Percentiles rank a stretch among this genome's conserved stretches.
These are phyloP conservation scores for Drosophila koepferae DNA, from an alignment of 2,888 invertebrate species.

Conservation along the genomic window DNA sequence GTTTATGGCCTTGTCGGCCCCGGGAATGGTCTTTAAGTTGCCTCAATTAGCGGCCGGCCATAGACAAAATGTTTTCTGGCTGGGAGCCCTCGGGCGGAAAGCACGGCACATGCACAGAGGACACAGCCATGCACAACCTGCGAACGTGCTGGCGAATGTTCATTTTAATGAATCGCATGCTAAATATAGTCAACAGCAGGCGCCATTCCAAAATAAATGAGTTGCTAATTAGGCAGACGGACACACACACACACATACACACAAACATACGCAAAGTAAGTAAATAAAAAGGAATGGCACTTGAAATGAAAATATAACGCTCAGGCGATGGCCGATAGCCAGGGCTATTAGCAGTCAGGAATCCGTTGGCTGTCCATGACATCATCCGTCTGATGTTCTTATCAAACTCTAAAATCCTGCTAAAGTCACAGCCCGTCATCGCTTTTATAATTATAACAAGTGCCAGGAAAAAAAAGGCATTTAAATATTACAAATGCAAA, in stretches of 20 bases:
- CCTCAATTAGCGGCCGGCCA: slow-evolving; percentile 63
- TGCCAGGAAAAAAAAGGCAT: slow-evolving; percentile 16
- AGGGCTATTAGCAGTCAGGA: not conserved
- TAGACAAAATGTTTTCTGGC: slow-evolving; percentile 38
- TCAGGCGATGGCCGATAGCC: not conserved
- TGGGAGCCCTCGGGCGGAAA: slow-evolving; percentile 11
- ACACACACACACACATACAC: not conserved
- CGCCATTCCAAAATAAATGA: slow-evolving; percentile 30
- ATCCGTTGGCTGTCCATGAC: slow-evolving; percentile 44
- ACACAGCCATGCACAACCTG: slow-evolving; percentile 31
- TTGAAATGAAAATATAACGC: slow-evolving; percentile 7
- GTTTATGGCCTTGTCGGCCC: slow-evolving; percentile 20
- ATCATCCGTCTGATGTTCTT: slow-evolving; percentile 53
- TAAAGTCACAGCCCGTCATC: not conserved
- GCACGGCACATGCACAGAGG: slow-evolving; percentile 17
- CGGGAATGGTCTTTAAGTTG: slow-evolving; percentile 64
- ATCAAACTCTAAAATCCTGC: slow-evolving; percentile 25
- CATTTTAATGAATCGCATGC: slow-evolving; percentile 71
- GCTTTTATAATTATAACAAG: slow-evolving; percentile 44
- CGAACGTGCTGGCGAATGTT: slow-evolving; percentile 53
- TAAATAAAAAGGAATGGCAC: slow-evolving; percentile 12
- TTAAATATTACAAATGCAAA: slow-evolving; percentile 45
- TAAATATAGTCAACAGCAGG: slow-evolving; percentile 34
- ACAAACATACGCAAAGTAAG: not conserved
- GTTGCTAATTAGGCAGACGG: slow-evolving; percentile 64